These are phyloP conservation scores for Microplitis demolitor DNA, from an alignment of 1,140 invertebrate species.

Conservation along the genomic window DNA sequence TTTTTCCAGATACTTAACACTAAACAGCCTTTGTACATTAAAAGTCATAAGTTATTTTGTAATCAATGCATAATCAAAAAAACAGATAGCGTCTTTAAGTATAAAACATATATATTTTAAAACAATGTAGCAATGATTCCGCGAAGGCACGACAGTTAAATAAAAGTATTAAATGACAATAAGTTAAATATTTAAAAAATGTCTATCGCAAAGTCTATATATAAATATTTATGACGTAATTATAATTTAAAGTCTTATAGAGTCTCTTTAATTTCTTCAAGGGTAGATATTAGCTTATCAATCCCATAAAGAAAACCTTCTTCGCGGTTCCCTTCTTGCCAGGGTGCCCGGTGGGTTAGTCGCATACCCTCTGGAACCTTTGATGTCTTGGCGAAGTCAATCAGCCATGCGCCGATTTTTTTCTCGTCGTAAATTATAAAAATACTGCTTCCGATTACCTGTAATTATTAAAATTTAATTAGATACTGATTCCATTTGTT, in stretches of 20 bases:
- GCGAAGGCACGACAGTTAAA: too few relatives aligned
- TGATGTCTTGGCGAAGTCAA: conserved; percentile 94
- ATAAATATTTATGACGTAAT: neutral
- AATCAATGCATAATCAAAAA: neutral
- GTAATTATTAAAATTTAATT: conserved; percentile 30
- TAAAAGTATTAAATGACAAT: too few relatives aligned
- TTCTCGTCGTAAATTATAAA: conserved; percentile 91
- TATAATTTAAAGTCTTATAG: neutral
- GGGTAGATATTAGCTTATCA: conserved; percentile 76
- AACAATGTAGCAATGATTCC: too few relatives aligned
- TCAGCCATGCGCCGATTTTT: conserved; percentile 89
- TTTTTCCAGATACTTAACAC: conserved; percentile 8
- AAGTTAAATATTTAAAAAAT: too few relatives aligned
- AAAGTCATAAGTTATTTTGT: neutral
- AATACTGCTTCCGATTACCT: conserved; percentile 89
- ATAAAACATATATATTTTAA: neutral
- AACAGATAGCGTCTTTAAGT: neutral
- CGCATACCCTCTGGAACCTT: conserved; percentile 71
- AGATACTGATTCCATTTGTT: too few relatives aligned
- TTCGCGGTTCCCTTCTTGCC: conserved; percentile 92
- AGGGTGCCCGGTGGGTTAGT: conserved; percentile 77
- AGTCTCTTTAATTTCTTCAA: conserved; percentile 40
- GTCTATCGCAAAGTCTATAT: neutral
- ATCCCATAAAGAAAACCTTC: conserved; percentile 92
- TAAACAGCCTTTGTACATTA: conserved; percentile 16